Base-by-base conservation (phyloP, 2,797 vertebrate genomes). In the Xenentodon cancila region DNA sequence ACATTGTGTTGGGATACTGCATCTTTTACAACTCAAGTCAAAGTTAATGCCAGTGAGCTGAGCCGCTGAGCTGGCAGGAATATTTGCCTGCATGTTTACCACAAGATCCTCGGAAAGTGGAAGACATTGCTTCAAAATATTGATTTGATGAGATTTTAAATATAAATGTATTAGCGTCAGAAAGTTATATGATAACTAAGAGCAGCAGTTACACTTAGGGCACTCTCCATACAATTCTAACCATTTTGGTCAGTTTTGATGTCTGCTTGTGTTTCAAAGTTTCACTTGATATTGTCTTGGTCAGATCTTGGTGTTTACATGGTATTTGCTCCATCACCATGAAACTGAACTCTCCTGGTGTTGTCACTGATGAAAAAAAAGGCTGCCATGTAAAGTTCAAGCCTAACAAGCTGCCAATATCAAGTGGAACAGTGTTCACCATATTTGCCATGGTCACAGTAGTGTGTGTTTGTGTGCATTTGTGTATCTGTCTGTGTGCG, bases 1-100 rank as follows among this genome's bases (percentile, higher is more conserved):
- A 79, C 73, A 76, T 73, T 73, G 66, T 84, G 80, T 80, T 8
- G 90, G 92, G 92, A 93, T 93, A 92, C 92, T 93, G 92, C 92
- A 92, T 93, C 92, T 93, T 92, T 92, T 85, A 90, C 75, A 46
- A 64, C 53, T 74, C 17, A 84, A 65, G 32, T 69, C 70, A 71
- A 68, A 76, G 77, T 73, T 73, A 21, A 3, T 79, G 16, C 55
- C 8, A n/a, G 52, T 42, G 48, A 19, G 49, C 15, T 32, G 44
- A 59, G 27, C 51, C 48, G 49, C 59, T 49, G 19, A 80, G 68
- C 67, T 73, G 48, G 53, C 17, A 2, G 18, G 9, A 53, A 52
- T 55, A 53, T 44, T 34, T 59, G 66, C 43, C 34, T 37, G 9
- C 9, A 43, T 64, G 50, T 70, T 59, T 55, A 59, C 20, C 54